Evolutionary conservation across 2,113 vertebrate genomes (phyloP), one percentile per base, ranked within the genome.

Genomic region (Sitta europaea): DNA sequence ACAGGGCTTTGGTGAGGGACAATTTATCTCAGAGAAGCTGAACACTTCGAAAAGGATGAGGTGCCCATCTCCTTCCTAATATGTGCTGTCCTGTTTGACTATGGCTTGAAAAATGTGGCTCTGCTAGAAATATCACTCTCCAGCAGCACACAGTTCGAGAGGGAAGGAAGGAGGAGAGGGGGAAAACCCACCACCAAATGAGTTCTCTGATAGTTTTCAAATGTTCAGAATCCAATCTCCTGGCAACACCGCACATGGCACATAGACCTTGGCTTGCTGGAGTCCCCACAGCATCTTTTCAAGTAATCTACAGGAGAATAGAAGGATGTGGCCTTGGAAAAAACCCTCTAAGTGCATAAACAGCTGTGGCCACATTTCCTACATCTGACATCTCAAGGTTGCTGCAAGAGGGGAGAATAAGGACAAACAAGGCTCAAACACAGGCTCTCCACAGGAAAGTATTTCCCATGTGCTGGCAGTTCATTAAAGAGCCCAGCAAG

Each of bases 361-460:
- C 98, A 98, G 98, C 98, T 98, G 97, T 92, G 96, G 93, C 91
- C 95, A 95, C 50, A 80, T 96, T 95, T 90, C 92, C 61, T 96
- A 83, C 0, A 21, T 14, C 86, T 97, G 97, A 97, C 97, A 97
- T 92, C 97, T 98, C 97, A 97, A 98, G 97, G 98, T 88, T 97
- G 70, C 67, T 74, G 94, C 22, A 42, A 66, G 87, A 96, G 82
- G 75, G 65, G 63, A 67, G 86, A 80, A 79, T 90, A 20, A 51
- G 97, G 92, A 95, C 92, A 96, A 91, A 76, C 50, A 76, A 72
- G 71, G 35, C 86, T 81, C 22, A 14, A 0, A 48, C 84, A 65
- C 61, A 85, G 72, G 73, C 80, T 76, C 80, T 76, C 92, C 74
- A 81, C 48, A 91, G 72, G 65, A 48, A 86, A 92, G 57, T 74